These are phyloP conservation scores for Bombylius major DNA, from an alignment of 2,888 invertebrate species.

Conservation along the genomic window DNA sequence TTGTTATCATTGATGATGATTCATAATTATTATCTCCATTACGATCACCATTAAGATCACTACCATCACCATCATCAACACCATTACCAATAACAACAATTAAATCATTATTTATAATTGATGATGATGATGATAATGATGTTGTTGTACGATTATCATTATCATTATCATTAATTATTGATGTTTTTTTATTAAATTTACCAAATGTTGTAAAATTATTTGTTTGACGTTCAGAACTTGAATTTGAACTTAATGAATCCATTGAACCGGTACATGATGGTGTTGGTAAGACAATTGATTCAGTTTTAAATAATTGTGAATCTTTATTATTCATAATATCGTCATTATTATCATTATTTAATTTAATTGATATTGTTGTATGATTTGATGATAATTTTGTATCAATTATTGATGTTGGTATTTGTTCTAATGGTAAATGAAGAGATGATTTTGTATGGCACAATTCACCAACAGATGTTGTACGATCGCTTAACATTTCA, in stretches of 20 bases:
- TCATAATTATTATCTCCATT: background rate
- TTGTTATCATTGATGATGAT: background rate
- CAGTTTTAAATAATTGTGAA: background rate
- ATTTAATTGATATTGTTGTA: background rate
- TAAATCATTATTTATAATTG: background rate
- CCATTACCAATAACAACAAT: background rate
- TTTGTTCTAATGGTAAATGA: constrained; percentile 14
- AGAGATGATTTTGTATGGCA: constrained; percentile 16
- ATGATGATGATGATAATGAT: background rate
- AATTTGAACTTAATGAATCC: constrained; percentile 18
- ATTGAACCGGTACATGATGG: constrained; percentile 18
- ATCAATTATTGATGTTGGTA: constrained; percentile 1
- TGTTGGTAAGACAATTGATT: constrained; percentile 11
- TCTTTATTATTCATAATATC: background rate
- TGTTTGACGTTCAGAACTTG: constrained; percentile 13
- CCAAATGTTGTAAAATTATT: background rate
- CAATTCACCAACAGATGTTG: constrained; percentile 15
- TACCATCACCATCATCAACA: background rate
- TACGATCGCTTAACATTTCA: constrained; percentile 15
- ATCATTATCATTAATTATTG: background rate
- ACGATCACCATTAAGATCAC: background rate
- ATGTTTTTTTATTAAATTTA: constrained; percentile 15
- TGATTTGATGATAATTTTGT: background rate
- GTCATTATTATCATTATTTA: background rate
- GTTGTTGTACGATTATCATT: background rate